A percentile compares a stretch with the other conserved stretches of the same genome.
phyloP scores from a whole-genome alignment of 2,797 vertebrate species.

The Dipus sagitta region DNA sequence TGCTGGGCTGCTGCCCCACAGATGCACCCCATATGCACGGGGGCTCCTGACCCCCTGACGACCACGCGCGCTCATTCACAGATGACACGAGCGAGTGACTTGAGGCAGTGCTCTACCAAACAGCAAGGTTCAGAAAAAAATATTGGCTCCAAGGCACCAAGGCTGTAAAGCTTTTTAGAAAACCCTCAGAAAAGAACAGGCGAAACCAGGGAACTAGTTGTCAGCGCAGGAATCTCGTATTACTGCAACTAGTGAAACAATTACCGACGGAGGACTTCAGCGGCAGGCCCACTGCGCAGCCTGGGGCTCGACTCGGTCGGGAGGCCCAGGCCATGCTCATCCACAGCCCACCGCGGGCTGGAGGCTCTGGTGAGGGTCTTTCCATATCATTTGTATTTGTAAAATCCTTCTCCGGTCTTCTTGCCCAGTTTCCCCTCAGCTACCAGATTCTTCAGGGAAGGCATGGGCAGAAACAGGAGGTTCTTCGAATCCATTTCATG shows the following conservation, averaged over 20 bases:
- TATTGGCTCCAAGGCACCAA: slow-evolving; percentile 86
- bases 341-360: neutral
- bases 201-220: slow-evolving; percentile 63
- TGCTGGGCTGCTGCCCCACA: slow-evolving; percentile 44
- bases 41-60: rapidly evolving
- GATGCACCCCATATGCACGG: rapidly evolving
- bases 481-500: slow-evolving; percentile 90
- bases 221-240: slow-evolving; percentile 61
- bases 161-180: slow-evolving; percentile 78
- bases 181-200: slow-evolving; percentile 54
- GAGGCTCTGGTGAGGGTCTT: no score
- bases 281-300: neutral
- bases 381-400: slow-evolving; percentile 93
- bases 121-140: slow-evolving; percentile 45
- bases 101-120: neutral
- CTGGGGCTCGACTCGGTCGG: neutral
- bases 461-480: slow-evolving; percentile 92
- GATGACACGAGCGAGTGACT: slow-evolving; percentile 17
- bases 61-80: rapidly evolving
- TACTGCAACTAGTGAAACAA: slow-evolving; percentile 61
- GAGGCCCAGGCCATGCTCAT: neutral
- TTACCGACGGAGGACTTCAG: slow-evolving; percentile 63
- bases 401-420: slow-evolving; percentile 97
- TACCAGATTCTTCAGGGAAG: slow-evolving; percentile 93
- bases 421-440: slow-evolving; percentile 95